Evolutionary conservation across 2,113 vertebrate species (phyloP).

Genomic region (Bufo gargarizans): DNA sequence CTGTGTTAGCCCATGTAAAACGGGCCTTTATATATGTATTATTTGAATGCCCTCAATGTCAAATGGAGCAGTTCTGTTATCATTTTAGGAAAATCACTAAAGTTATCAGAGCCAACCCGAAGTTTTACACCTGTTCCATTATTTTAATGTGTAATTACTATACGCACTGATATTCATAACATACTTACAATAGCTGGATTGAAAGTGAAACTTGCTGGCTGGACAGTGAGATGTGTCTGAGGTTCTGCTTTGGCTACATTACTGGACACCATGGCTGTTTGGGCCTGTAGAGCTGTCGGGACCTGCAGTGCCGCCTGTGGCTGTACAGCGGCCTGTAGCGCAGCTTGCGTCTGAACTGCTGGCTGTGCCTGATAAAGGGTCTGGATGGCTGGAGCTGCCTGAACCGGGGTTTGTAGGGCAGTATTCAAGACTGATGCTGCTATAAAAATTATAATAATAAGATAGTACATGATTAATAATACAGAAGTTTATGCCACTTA

Average conservation of each 20-base stretch:
- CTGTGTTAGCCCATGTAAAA: no score
- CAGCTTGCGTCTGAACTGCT: conserved; percentile 70
- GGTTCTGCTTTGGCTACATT: conserved; percentile 73
- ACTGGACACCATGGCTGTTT: conserved; percentile 65
- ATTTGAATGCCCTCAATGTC: no score
- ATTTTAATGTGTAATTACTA: no score
- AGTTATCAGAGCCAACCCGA: no score
- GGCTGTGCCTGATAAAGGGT: conserved; percentile 71
- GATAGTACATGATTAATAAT: no score
- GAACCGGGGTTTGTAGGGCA: conserved; percentile 80
- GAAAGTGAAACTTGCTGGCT: conserved; percentile 87
- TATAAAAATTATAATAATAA: conserved; percentile 61
- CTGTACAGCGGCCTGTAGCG: conserved; percentile 71
- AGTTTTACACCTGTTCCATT: no score
- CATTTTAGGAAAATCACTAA: no score
- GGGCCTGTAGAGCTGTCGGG: conserved; percentile 71
- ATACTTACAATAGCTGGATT: conserved; percentile 90
- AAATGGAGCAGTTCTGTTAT: no score
- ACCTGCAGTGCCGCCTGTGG: conserved; percentile 71
- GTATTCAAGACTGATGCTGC: conserved; percentile 86
- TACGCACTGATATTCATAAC: no score
- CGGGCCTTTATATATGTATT: no score
- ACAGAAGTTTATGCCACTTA: no score
- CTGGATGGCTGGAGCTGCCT: conserved; percentile 68
- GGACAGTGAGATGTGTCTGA: conserved; percentile 79